Conservation (phyloP, 2,797 vertebrate genomes). For the Mus minutoides region DNA sequence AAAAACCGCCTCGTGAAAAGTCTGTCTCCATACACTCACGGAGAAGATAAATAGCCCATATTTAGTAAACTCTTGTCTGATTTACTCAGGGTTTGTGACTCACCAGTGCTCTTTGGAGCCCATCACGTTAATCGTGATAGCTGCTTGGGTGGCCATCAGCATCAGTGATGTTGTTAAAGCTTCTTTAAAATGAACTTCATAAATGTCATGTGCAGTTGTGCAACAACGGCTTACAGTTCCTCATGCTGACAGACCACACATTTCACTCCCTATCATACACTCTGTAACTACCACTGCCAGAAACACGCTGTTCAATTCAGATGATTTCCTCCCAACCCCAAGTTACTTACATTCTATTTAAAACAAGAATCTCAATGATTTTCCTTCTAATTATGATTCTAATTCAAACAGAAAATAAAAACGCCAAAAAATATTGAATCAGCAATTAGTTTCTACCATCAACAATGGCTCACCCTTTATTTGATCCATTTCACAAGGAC, state of each 20-base stretch:
- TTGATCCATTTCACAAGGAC: background rate
- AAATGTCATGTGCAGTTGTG: conserved; percentile 49
- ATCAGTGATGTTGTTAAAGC: conserved; percentile 54
- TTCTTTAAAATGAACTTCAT: conserved; percentile 49
- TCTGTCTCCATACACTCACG: conserved; percentile 28
- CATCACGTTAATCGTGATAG: conserved; percentile 51
- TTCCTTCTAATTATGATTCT: conserved; percentile 25
- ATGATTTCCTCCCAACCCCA: background rate
- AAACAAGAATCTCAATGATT: conserved; percentile 41
- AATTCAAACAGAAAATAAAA: conserved; percentile 36
- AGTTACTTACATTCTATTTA: conserved; percentile 9
- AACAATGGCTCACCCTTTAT: background rate
- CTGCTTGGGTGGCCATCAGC: conserved; percentile 71
- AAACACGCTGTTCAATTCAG: background rate
- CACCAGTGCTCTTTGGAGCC: conserved; percentile 55
- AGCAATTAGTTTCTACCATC: background rate
- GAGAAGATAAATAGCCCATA: conserved; percentile 69
- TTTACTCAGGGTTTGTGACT: conserved; percentile 40
- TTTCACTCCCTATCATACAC: conserved; percentile 4
- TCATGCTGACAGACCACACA: conserved; percentile 29
- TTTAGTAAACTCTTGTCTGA: conserved; percentile 49
- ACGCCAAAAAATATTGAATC: conserved; percentile 19
- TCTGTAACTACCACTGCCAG: background rate
- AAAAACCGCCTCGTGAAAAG: conserved; percentile 3
- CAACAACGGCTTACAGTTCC: conserved; percentile 52